phyloP scores from a whole-genome alignment of 1,140 invertebrate species.

The Drosophila ogumai region DNA sequence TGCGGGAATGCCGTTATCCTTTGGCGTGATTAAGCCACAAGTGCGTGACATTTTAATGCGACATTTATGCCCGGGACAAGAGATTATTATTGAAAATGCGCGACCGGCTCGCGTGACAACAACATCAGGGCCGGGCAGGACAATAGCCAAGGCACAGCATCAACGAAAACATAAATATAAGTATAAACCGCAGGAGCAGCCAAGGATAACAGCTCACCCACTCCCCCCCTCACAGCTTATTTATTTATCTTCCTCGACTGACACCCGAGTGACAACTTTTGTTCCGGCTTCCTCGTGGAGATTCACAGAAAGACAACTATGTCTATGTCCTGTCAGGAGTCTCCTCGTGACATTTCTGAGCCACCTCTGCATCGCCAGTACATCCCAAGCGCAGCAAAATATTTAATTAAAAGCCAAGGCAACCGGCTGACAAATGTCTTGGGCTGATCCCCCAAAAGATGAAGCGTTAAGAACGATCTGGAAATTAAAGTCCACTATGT shows the following conservation, averaged over 20 bases:
- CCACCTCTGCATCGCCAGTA: slow-evolving; percentile 9
- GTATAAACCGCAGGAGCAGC: slow-evolving; percentile 11
- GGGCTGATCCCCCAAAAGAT: not conserved
- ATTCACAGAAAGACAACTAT: slow-evolving; percentile 14
- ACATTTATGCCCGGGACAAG: slow-evolving; percentile 81
- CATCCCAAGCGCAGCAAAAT: slow-evolving; percentile 4
- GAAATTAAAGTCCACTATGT: not conserved
- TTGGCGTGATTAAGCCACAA: slow-evolving; percentile 81
- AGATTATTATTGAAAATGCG: slow-evolving; percentile 81
- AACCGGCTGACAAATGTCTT: slow-evolving; percentile 19
- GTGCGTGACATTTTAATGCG: slow-evolving; percentile 83
- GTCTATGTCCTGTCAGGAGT: slow-evolving; percentile 44
- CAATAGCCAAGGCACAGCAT: slow-evolving; percentile 36
- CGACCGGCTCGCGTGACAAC: slow-evolving; percentile 57
- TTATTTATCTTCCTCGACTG: slow-evolving; percentile 72
- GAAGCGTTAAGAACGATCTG: slow-evolving; percentile 7
- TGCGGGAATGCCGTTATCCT: slow-evolving; percentile 62
- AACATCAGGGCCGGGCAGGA: slow-evolving; percentile 30
- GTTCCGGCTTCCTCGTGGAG: slow-evolving; percentile 8
- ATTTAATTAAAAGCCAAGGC: slow-evolving; percentile 47
- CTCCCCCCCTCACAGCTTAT: slow-evolving; percentile 55
- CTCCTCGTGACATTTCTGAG: slow-evolving; percentile 28
- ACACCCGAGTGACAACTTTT: slow-evolving; percentile 74
- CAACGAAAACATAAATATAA: slow-evolving; percentile 41
- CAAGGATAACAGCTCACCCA: slow-evolving; percentile 36